Evolutionary conservation across 2,888 invertebrate genomes (phyloP).

Genomic region (Luffia ferchaultella): DNA sequence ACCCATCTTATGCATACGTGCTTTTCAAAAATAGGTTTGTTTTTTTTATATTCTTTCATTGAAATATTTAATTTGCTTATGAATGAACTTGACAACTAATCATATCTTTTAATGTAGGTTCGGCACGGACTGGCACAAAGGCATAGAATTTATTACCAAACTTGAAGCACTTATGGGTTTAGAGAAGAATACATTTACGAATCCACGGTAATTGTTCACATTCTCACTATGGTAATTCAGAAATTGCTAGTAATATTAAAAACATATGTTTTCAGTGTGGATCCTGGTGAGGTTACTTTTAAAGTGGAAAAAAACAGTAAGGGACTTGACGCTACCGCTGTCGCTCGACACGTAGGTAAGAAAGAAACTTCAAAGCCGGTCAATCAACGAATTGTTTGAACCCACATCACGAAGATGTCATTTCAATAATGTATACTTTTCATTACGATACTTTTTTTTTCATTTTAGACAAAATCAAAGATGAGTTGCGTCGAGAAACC

Average conservation of each 20-base stretch:
- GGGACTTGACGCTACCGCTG: constrained; percentile 71
- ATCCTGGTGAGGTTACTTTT: constrained; percentile 79
- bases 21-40: constrained; percentile 75
- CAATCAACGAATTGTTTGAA: too few relatives aligned
- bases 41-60: background rate
- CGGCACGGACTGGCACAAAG: constrained; percentile 73
- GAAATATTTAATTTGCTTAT: background rate
- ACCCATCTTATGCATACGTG: constrained; percentile 82
- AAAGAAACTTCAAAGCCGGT: background rate
- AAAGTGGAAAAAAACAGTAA: constrained; percentile 73
- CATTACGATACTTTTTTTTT: constrained; percentile 2
- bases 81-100: background rate
- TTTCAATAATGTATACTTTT: background rate
- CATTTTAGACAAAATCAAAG: constrained; percentile 66
- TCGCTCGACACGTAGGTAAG: constrained; percentile 73
- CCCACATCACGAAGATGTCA: too few relatives aligned
- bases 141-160: constrained; percentile 73
- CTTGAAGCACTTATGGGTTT: constrained; percentile 75
- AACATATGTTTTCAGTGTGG: constrained; percentile 65
- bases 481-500: constrained; percentile 69
- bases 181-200: constrained; percentile 68
- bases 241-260: background rate
- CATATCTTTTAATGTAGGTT: constrained; percentile 24
- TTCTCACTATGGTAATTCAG: background rate
- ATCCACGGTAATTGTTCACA: constrained; percentile 61